Evolutionary conservation across 1,140 invertebrate genomes (phyloP), one percentile per base, ranked within the genome.

Genomic region (Drosophila serrata): DNA sequence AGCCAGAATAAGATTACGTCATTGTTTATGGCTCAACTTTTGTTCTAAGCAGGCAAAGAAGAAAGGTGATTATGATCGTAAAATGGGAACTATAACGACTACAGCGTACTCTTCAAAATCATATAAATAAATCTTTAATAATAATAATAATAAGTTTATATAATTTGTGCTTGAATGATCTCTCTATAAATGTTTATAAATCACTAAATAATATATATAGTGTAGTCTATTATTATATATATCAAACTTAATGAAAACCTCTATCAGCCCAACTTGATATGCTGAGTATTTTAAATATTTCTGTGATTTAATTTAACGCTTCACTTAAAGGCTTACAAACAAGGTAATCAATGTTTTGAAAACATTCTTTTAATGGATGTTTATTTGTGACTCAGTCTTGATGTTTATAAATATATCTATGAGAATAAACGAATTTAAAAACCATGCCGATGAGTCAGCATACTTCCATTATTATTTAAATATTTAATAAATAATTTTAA

Each of bases 11-110:
- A 58, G 84, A 56, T 88, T 84, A 72, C 84, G 84, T 88, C 84
- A 88, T 88, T 81, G 79, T 86, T 87, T 82, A 84, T 90, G 74
- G 74, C 49, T 35, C 64, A 77, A 62, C 63, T 70, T 70, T 62
- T 74, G 77, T 85, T 85, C 78, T 85, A 53, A 59, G 24, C 56
- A 13, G 12, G n/a, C 17, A 46, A 48, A 70, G 51, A 70, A 49
- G 49, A 51, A 60, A 67, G 68, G 59, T 19, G 37, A 58, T 49
- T 67, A 49, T 24, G 45, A 17, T 37, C 6, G 27, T 31, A 31
- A 37, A 39, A 45, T 17, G 4, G 3, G 1, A 1, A 9, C 0
- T 22, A 48, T 31, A 11, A 48, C 4, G 39, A 29, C 15, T 11
- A 15, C 2, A 7, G 3, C 19, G 39, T 70, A 15, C 49, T n/a